Evolutionary conservation across 2,797 vertebrate genomes (phyloP).

Genomic region (Cyprinodon diabolis): DNA sequence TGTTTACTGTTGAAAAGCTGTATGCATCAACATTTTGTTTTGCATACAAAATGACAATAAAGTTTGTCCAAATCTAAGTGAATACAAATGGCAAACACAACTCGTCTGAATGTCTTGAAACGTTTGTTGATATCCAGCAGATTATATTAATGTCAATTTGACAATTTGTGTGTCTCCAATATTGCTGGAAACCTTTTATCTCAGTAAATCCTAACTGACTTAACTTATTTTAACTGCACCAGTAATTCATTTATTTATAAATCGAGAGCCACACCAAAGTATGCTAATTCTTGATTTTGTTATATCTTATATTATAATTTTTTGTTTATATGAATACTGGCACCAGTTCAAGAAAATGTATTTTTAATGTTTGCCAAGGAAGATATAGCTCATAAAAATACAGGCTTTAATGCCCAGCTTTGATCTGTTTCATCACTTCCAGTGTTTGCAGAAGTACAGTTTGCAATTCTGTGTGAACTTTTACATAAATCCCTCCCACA

Average conservation of each 20-base stretch:
- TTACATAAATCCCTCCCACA: conserved; percentile 21
- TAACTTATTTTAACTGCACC: background rate
- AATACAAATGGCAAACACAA: background rate
- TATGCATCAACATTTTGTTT: too few relatives aligned
- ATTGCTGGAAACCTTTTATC: background rate
- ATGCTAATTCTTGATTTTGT: background rate
- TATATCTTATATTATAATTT: background rate
- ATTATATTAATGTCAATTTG: background rate
- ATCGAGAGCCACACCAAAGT: background rate
- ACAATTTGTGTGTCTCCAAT: background rate
- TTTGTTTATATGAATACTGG: background rate
- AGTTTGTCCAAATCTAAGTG: too few relatives aligned
- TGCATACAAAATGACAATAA: too few relatives aligned
- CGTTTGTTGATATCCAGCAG: background rate
- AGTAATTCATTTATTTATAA: background rate
- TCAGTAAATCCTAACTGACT: background rate
- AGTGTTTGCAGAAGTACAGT: conserved; percentile 8
- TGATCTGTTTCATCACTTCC: conserved; percentile 13
- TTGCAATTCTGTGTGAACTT: conserved; percentile 7
- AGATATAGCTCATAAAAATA: background rate
- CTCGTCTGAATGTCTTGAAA: background rate
- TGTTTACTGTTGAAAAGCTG: background rate
- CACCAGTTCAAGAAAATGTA: background rate
- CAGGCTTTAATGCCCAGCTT: conserved; percentile 17
- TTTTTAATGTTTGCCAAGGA: background rate